Evolutionary conservation across 1,140 invertebrate genomes (phyloP).

Genomic region (Drosophila elegans): DNA sequence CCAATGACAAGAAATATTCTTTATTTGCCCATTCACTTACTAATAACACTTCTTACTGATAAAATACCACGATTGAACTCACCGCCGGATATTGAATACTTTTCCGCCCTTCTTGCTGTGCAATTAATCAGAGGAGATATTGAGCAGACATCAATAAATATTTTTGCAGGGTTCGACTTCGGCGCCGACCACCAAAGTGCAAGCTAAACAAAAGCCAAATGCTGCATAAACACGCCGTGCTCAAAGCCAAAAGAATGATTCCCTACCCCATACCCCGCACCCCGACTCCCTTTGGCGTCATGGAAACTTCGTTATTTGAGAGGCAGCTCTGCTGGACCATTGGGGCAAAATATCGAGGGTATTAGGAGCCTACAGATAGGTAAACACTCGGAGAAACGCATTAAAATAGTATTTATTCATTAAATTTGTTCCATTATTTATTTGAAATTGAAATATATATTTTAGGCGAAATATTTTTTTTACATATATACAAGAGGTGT

Average conservation of each 20-base stretch:
- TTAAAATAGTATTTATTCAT: no score
- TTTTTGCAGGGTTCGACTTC: conserved; percentile 50
- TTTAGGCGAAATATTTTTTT: no score
- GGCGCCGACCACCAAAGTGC: conserved; percentile 34
- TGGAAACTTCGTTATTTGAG: no score
- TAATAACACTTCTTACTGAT: neutral
- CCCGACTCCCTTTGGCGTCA: neutral
- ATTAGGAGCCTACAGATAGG: no score
- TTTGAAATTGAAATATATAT: no score
- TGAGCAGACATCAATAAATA: conserved; percentile 49
- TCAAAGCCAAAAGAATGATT: conserved; percentile 2
- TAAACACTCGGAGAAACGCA: no score
- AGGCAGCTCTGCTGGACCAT: neutral
- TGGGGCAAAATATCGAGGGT: neutral
- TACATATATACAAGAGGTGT: no score
- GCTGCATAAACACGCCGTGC: conserved; percentile 45
- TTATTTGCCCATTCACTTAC: neutral
- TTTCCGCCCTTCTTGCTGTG: neutral
- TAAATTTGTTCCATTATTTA: no score
- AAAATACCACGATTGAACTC: neutral
- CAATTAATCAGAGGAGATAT: conserved; percentile 25
- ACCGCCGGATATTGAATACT: conserved; percentile 1
- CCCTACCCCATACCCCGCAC: neutral
- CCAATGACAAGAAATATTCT: neutral
- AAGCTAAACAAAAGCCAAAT: conserved; percentile 58